These are phyloP conservation scores for Eutolmus rufibarbis DNA, from an alignment of 2,888 invertebrate species.

Conservation along the genomic window DNA sequence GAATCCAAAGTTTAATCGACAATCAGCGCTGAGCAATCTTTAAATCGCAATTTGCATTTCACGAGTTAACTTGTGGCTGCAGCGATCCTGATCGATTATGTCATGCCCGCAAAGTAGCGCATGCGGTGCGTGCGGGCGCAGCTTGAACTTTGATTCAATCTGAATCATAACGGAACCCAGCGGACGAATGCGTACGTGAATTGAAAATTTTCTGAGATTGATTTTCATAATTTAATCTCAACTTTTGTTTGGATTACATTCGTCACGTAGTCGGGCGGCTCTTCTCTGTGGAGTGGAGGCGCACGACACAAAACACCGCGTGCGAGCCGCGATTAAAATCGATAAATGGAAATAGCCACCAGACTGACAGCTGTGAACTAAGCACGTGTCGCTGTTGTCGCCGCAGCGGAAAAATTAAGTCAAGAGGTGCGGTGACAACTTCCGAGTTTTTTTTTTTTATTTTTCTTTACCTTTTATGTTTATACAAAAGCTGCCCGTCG, in stretches of 20 bases:
- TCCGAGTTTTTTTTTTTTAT: neutral
- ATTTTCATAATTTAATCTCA: neutral
- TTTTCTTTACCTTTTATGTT: neutral
- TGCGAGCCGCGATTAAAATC: neutral
- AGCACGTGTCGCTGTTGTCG: neutral
- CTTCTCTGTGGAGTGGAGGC: neutral
- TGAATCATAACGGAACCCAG: neutral
- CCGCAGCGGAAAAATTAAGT: neutral
- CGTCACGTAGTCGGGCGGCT: neutral
- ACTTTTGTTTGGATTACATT: neutral
- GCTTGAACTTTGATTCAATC: neutral
- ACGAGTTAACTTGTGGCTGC: neutral
- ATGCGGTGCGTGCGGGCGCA: neutral
- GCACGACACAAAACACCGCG: neutral
- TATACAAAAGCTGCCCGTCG: neutral
- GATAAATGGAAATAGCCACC: neutral
- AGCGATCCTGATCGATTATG: neutral
- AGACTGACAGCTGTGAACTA: neutral
- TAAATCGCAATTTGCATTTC: neutral
- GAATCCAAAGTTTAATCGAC: neutral
- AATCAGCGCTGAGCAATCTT: neutral
- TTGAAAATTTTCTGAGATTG: neutral
- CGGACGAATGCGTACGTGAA: neutral
- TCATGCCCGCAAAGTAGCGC: neutral
- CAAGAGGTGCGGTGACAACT: neutral